Evolutionary conservation across 2,888 invertebrate genomes (phyloP).

Genomic region (Agrochola circellaris): DNA sequence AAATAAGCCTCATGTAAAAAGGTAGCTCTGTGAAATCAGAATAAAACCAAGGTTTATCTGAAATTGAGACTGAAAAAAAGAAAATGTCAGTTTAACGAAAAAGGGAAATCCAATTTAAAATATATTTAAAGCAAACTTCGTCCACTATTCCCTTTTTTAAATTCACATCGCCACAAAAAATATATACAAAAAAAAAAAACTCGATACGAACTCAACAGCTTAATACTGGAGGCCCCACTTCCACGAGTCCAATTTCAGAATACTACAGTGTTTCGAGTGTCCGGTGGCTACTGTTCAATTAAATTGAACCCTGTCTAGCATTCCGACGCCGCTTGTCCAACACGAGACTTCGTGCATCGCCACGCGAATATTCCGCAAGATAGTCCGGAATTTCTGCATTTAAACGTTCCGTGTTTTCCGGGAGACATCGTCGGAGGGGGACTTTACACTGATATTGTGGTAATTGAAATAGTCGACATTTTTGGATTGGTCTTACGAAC

Average conservation of each 20-base stretch:
- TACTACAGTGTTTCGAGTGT: constrained; percentile 68
- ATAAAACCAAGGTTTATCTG: background rate
- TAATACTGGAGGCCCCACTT: constrained; percentile 32
- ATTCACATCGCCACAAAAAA: constrained; percentile 6
- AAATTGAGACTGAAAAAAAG: background rate
- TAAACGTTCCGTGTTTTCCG: constrained; percentile 35
- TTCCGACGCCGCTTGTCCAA: constrained; percentile 57
- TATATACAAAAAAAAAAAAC: background rate
- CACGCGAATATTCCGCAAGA: constrained; percentile 57
- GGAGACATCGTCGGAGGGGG: constrained; percentile 1
- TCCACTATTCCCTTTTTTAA: background rate
- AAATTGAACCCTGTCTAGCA: constrained; percentile 70
- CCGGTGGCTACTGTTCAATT: constrained; percentile 71
- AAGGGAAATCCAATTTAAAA: background rate
- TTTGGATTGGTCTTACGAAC: background rate
- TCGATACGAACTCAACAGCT: constrained; percentile 16
- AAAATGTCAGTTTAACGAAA: background rate
- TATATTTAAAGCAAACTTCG: background rate
- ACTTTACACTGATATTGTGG: constrained; percentile 32
- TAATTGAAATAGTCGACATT: constrained; percentile 46
- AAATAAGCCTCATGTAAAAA: background rate
- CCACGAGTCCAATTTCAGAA: constrained; percentile 66
- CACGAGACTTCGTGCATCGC: constrained; percentile 56
- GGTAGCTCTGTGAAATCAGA: background rate
- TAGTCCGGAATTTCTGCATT: constrained; percentile 59